phyloP scores from a whole-genome alignment of 92 coral and sea anemone species.

The Metridium senile region DNA sequence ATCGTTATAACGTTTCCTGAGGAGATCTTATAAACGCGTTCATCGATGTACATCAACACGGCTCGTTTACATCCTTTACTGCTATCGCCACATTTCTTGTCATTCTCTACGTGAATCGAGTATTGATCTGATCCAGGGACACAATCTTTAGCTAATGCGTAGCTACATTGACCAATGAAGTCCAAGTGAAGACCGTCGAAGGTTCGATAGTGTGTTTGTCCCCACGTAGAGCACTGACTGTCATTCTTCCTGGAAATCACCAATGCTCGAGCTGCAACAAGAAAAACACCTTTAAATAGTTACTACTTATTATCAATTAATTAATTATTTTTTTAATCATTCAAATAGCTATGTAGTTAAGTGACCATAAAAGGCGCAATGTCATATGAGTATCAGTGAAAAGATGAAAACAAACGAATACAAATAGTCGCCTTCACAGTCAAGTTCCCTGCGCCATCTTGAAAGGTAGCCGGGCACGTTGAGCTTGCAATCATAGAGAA shows the following conservation, averaged over 20 bases:
- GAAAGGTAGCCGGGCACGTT: no score
- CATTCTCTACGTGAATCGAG: slow-evolving; percentile 59
- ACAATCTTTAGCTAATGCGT: slow-evolving; percentile 62
- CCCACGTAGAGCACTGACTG: slow-evolving; percentile 53
- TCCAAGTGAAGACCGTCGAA: slow-evolving; percentile 65
- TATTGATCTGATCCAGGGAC: slow-evolving; percentile 63
- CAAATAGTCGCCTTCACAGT: no score
- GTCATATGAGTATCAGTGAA: no score
- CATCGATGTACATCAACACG: slow-evolving; percentile 46
- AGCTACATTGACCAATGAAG: slow-evolving; percentile 61
- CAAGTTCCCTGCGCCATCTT: no score
- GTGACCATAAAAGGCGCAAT: no score
- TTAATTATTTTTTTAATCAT: no score
- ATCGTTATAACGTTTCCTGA: slow-evolving; percentile 40
- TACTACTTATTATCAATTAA: no score
- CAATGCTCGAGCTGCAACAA: slow-evolving; percentile 50
- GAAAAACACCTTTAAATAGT: background rate
- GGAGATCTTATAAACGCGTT: slow-evolving; percentile 44
- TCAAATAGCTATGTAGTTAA: no score
- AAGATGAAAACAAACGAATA: no score
- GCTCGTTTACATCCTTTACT: slow-evolving; percentile 45
- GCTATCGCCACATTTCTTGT: slow-evolving; percentile 29
- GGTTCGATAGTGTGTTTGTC: slow-evolving; percentile 61
- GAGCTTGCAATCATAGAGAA: no score
- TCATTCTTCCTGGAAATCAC: slow-evolving; percentile 34